These are phyloP conservation scores for Orthochromis indermauri DNA, from an alignment of 2,113 vertebrate genomes.

Conservation along the genomic window DNA sequence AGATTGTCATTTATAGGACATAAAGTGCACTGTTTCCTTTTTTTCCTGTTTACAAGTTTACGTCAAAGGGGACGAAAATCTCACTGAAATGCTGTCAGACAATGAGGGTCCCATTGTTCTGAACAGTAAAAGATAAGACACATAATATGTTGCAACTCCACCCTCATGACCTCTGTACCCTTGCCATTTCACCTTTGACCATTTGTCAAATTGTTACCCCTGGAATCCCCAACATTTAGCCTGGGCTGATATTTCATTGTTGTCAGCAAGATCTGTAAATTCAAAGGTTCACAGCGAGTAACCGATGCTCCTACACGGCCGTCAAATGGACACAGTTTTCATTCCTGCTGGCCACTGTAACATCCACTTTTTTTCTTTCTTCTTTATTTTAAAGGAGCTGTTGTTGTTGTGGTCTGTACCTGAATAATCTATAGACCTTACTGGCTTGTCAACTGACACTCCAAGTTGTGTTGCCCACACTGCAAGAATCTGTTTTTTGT, in stretches of 20 bases:
- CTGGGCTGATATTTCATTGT: conserved; percentile 51
- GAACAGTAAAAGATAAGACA: conserved; percentile 64
- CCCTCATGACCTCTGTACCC: conserved; percentile 64
- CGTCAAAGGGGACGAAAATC: conserved; percentile 82
- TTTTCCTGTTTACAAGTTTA: conserved; percentile 98
- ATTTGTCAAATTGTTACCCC: conserved; percentile 45
- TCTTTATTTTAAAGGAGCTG: neutral
- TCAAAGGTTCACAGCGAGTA: neutral
- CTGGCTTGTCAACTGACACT: conserved; percentile 79
- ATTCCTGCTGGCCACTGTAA: neutral
- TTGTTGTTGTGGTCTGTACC: neutral
- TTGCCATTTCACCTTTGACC: conserved; percentile 40
- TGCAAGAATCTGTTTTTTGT: conserved; percentile 82
- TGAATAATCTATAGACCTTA: conserved; percentile 64
- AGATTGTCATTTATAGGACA: conserved; percentile 86
- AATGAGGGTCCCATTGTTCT: conserved; percentile 76
- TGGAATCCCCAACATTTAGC: conserved; percentile 78
- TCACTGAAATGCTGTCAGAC: conserved; percentile 81
- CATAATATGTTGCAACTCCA: conserved; percentile 77
- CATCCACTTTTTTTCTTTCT: neutral
- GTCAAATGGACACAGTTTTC: neutral
- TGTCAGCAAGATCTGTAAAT: conserved; percentile 30
- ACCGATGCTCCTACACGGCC: neutral
- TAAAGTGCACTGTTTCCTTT: conserved; percentile 97
- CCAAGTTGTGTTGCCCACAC: conserved; percentile 80